Evolutionary conservation across 2,113 vertebrate species (phyloP).

Genomic region (Condylura cristata): DNA sequence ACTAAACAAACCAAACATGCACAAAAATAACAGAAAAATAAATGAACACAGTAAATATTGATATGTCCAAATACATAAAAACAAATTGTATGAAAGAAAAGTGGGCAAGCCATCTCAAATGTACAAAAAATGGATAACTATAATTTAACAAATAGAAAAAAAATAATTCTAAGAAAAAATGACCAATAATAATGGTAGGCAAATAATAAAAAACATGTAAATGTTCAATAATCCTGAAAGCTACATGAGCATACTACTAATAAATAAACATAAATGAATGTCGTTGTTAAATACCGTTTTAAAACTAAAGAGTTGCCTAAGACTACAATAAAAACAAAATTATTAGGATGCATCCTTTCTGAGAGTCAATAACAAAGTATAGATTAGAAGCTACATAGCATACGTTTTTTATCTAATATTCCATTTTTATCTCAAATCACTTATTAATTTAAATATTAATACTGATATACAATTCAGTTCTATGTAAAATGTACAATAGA

Average conservation of each 20-base stretch:
- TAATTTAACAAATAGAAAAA: not conserved
- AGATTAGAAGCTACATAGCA: not conserved
- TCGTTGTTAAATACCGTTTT: not conserved
- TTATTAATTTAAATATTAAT: not conserved
- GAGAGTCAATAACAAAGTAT: not conserved
- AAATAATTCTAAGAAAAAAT: not conserved
- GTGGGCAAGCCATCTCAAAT: not conserved
- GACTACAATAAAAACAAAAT: not conserved
- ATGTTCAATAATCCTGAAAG: not conserved
- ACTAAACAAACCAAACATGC: not conserved
- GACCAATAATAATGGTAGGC: not conserved
- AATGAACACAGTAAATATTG: not conserved
- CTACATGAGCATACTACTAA: not conserved
- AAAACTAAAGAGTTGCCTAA: not conserved
- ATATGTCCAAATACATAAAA: not conserved
- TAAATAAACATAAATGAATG: not conserved
- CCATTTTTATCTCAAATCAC: not conserved
- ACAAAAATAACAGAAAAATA: not conserved
- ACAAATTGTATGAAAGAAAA: not conserved
- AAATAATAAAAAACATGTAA: not conserved
- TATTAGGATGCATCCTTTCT: not conserved
- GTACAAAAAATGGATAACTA: not conserved
- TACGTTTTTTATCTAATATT: not conserved
- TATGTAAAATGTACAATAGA: not conserved
- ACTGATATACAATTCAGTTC: not conserved